Evolutionary conservation across 2,113 vertebrate species (phyloP).

Genomic region (Danio rerio): GRCz12tu NC_133188.1:360501-361000

Average conservation of each 20-base stretch:
- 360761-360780: conserved; percentile 98
- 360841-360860: no score
- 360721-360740: conserved; percentile 98
- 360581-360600: not conserved
- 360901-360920: conserved; percentile 98
- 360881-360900: conserved; percentile 99
- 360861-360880: conserved; percentile 78
- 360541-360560: no score
- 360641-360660: conserved; percentile 95
- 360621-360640: conserved; percentile 97
- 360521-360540: no score
- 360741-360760: conserved; percentile 95
- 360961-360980: conserved; percentile 96
- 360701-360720: conserved; percentile 89
- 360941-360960: conserved; percentile 97
- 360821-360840: no score
- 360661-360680: conserved; percentile 97
- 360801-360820: no score
- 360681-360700: conserved; percentile 94
- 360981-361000: conserved; percentile 97
- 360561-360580: not conserved
- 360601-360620: conserved; percentile 98
- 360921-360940: conserved; percentile 97
- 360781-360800: conserved; percentile 57
- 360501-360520: no score